Conservation (phyloP, 2,888 invertebrate genomes). For the Neria commutata region DNA sequence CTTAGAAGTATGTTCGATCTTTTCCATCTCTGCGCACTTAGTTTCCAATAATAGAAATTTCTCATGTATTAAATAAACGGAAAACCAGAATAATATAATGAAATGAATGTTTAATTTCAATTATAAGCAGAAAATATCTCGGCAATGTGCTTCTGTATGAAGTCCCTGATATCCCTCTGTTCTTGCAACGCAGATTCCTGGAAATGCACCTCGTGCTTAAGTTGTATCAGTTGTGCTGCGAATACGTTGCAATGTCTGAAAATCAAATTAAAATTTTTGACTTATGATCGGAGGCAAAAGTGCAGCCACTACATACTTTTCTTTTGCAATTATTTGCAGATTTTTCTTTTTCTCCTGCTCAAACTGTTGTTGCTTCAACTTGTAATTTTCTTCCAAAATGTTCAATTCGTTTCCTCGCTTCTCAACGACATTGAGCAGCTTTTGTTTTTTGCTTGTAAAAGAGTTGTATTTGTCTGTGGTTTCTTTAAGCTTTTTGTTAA, state of each 20-base stretch:
- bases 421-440: conserved; percentile 14
- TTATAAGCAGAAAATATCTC: neutral
- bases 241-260: neutral
- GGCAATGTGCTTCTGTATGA: conserved; percentile 29
- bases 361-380: conserved; percentile 18
- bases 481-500: conserved; percentile 15
- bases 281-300: neutral
- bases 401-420: conserved; percentile 15
- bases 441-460: conserved; percentile 8
- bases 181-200: conserved; percentile 24
- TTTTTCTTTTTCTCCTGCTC: conserved; percentile 14
- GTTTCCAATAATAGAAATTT: neutral
- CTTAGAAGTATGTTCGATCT: no score
- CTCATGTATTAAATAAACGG: conserved; percentile 27
- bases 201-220: conserved; percentile 24
- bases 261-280: neutral
- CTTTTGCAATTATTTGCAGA: neutral
- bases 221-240: neutral
- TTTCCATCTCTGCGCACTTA: neutral
- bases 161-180: conserved; percentile 30
- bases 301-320: neutral
- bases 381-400: conserved; percentile 7
- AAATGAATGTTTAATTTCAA: neutral
- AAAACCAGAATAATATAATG: conserved; percentile 31
- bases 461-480: conserved; percentile 1